Base-by-base conservation (phyloP, 2,797 vertebrate genomes). In the Vespertilio murinus region DNA sequence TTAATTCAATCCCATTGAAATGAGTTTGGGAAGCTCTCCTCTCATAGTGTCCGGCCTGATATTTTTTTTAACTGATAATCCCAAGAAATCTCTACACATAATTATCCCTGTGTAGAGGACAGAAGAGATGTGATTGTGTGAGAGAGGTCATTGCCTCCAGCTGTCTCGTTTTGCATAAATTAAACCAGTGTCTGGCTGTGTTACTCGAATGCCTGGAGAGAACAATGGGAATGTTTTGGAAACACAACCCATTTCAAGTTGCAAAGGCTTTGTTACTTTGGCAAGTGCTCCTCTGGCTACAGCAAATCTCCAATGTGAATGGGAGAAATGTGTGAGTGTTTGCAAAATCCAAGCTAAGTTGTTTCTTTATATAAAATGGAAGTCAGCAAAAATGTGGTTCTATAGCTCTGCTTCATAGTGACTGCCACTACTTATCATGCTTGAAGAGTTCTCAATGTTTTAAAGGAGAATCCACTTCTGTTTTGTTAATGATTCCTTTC, bases 301-400 rank as follows among this genome's bases (percentile, higher is more conserved):
- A 88, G 83, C 40, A 96, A 33, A 49, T 94, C 12, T 88, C 61
- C 96, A n/a, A 14, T 79, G 73, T 79, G 74, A 91, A 56, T 96
- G 86, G 93, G 45, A 88, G n/a, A 91, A 78, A 86, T 91, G 47
- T 89, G 54, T 93, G 84, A 40, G 4, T 71, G 88, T 92, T 89
- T 91, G 56, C 73, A 91, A 86, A 93, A 94, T 75, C 20, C 28
- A 23, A 56, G 35, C 79, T 78, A 86, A 88, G 54, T 56, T 89
- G 47, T 91, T 89, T 85, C 42, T 94, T 93, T 94, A 94, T 94
- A 88, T 95, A 86, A 96, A 92, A 79, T 90, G 28, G 16, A 95
- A 93, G 77, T 96, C 82, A 96, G 54, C 47, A 94, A 14, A 88
- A 92, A 88, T 83, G 23, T 64, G 47, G n/a, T 73, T 82, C 23